Evolutionary conservation across 1,140 invertebrate species (phyloP), one percentile per base, ranked within the genome.

Genomic region (Diorhabda elongata): DNA sequence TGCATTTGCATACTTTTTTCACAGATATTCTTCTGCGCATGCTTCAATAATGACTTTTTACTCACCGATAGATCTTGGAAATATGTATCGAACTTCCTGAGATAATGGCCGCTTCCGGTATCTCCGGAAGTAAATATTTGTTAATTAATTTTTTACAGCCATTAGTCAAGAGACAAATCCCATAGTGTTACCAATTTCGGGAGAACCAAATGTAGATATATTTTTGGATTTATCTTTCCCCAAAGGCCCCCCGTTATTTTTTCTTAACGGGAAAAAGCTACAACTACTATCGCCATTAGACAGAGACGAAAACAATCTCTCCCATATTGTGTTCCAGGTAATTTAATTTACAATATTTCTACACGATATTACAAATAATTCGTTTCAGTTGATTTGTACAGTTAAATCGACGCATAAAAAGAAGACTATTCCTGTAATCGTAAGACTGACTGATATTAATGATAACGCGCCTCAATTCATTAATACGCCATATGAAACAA

Each of bases 391-490:
- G 72, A 89, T 88, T 58, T 94, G 93, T 81, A 90, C 90, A 63
- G 87, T 93, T 60, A 89, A 87, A 82, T 83, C 87, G 42, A 90
- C 90, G 6, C 88, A 89, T 77, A 92, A 91, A 78, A 87, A 89
- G 76, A 86, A 90, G 68, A 92, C 88, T 43, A 93, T 95, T 79
- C 93, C 93, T 58, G 89, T 96, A 64, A 94, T 96, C 76, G 92
- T 95, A 58, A 86, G 93, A 80, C 89, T 95, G 66, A 92, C 91
- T n/a, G 93, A 95, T 82, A 88, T 94, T 76, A 96, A 96, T 78
- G 93, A 96, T 81, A 96, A 96, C 82, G 87, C 88, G 44, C 91
- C 92, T 41, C 85, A 88, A 74, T 94, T 94, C 82, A 83, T 90
- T 73, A 90, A 91, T 74, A 89, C 89, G 52, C 91, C 92, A 26